Base-by-base conservation (phyloP, 2,113 vertebrate genomes). In the Macquaria ambigua region DNA sequence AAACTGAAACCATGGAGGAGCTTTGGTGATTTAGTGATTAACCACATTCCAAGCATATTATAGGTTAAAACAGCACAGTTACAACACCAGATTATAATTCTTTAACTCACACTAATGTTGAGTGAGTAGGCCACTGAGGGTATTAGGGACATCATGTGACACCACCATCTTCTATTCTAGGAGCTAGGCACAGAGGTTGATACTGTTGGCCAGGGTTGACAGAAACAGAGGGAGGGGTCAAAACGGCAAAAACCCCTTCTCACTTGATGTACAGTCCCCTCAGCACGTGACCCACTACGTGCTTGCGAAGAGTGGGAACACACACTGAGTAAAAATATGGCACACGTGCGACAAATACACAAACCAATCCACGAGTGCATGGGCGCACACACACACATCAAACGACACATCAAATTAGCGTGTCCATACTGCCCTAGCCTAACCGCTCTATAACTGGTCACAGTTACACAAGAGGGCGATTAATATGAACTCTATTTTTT, bases 381-480 rank as follows among this genome's bases (percentile, higher is more conserved):
- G 56, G 70, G 50, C 43, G 50, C 43, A 7, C 72, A n/a, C 72
- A 85, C 68, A 83, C 77, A 86, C 87, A 89, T 81, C 74, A 85
- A 87, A 79, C 80, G 81, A 89, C 90, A 88, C 84, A 92, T 85
- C 74, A 86, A 89, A 90, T 93, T 74, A 91, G 84, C n/a, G 21
- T 89, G 86, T 85, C 86, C 88, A 81, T 74, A 79, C 82, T 69
- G 84, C 88, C 68, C 92, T 85, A 69, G 81, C 86, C 88, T 79
- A 85, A 50, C 84, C 69, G 39, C 85, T 86, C 86, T 92, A 84
- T 90, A 90, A 90, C 87, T 92, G 92, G 87, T 91, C 91, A 93
- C 82, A 81, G 83, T 93, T 94, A 94, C 90, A 93, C 89, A 94
- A 93, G 89, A 93, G 94, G 87, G 87, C 68, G 88, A 92, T 94